Base-by-base conservation (phyloP, 2,888 invertebrate genomes). In the Caenorhabditis wallacei region DNA sequence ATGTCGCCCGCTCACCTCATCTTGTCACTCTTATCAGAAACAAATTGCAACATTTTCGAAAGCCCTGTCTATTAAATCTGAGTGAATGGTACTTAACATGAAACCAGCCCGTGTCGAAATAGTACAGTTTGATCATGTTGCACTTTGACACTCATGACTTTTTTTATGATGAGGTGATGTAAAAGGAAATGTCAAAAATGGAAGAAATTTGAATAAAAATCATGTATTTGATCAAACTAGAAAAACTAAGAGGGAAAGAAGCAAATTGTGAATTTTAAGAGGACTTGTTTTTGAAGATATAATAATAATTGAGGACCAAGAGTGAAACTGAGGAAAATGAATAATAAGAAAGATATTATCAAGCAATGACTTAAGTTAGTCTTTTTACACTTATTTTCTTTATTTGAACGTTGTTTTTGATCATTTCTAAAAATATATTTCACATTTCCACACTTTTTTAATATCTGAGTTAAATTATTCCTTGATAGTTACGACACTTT, bases 11-110 rank as follows among this genome's bases (percentile, higher is more conserved):
- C 20, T 46, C 61, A 18, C n/a, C 35, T 53, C 51, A 35, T 13
- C 24, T 46, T 54, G 43, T 46, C 13, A 37, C 56, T 46, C 61
- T 78, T 78, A 78, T 78, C 78, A 54, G 40, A 22, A 30, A 35
- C 16, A 78, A 51, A 61, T 78, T 69, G 69, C 78, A 78, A 78
- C 78, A 78, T 78, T 78, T 37, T 51, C 54, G 22, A 69, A 53
- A 78, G 78, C 56, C 69, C 69, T 69, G 78, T 78, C 78, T 40
- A 78, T 78, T 68, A 68, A 69, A 69, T 78, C 63, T 69, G 78
- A 78, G 13, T 78, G 78, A 78, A 63, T 8, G 78, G 69, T 78
- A 61, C 63, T 69, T 22, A 76, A 76, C 66, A 59, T 66, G n/a
- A n/a, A n/a, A n/a, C n/a, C 24, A 48, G 35, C 48, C 51, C 69